These are phyloP conservation scores for Pomatorhinus ruficollis DNA, from an alignment of 2,113 vertebrate genomes.

Conservation along the genomic window DNA sequence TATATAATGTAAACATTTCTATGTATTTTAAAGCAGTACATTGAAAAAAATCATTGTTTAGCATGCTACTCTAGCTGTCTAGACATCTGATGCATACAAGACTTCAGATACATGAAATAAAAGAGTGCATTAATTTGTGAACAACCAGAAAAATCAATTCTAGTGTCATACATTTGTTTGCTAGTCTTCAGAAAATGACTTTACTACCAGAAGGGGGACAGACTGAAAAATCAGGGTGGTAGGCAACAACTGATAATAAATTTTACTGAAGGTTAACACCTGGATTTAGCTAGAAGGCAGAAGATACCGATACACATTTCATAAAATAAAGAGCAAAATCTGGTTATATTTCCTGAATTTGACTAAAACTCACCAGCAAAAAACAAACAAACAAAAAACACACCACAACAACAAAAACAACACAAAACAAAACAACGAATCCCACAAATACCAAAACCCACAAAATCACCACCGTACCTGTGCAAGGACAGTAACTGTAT, in stretches of 20 bases:
- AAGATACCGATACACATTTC: neutral
- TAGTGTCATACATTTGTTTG: neutral
- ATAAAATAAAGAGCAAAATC: neutral
- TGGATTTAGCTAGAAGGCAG: neutral
- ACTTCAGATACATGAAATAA: neutral
- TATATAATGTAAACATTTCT: neutral
- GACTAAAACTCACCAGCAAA: neutral
- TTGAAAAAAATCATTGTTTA: neutral
- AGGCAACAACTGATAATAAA: neutral
- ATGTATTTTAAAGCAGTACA: neutral
- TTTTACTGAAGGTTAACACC: neutral
- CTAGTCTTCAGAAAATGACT: neutral
- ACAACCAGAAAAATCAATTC: neutral
- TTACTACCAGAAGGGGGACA: neutral
- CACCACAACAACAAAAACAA: neutral
- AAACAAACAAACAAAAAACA: neutral
- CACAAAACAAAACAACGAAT: neutral
- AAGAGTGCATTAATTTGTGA: neutral
- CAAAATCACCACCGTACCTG: rapidly evolving
- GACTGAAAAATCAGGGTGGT: neutral
- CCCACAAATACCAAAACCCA: neutral
- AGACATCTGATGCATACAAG: neutral
- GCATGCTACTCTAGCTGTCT: neutral
- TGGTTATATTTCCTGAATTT: neutral
- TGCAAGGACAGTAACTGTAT: neutral